Percentiles rank a stretch among this genome's conserved stretches.
phyloP scores from a whole-genome alignment of 2,888 invertebrate genomes.

The Willowsia nigromaculata region DNA sequence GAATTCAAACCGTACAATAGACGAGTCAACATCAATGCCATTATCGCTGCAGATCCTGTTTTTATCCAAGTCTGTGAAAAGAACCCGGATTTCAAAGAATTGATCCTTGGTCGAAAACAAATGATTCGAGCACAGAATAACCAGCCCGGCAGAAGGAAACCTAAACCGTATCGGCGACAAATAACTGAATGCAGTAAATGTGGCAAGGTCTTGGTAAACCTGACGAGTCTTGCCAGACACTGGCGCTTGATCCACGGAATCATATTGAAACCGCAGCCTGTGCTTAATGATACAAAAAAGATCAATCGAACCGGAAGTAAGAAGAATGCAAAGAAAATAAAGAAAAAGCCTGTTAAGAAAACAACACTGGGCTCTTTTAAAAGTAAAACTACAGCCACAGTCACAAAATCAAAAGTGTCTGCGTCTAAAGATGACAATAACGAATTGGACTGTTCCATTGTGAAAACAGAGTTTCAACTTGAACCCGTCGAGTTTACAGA shows the following conservation, averaged over 20 bases:
- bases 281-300: neutral
- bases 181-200: conserved; percentile 22
- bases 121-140: too few relatives aligned
- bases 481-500: neutral
- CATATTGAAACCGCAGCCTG: neutral
- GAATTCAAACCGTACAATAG: neutral
- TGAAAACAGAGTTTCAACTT: conserved; percentile 32
- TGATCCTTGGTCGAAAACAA: conserved; percentile 4
- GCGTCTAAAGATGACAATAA: neutral
- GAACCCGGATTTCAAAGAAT: conserved; percentile 29
- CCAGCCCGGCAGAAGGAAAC: too few relatives aligned
- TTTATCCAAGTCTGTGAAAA: conserved; percentile 12
- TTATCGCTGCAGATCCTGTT: conserved; percentile 27
- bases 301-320: too few relatives aligned
- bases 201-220: neutral
- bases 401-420: neutral
- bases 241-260: conserved; percentile 35
- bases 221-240: neutral
- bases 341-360: neutral
- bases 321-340: neutral
- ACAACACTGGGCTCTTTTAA: too few relatives aligned
- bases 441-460: neutral
- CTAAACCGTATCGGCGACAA: too few relatives aligned
- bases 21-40: neutral
- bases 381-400: neutral